Percentiles rank a stretch among this genome's conserved stretches.
Conservation (phyloP, 2,888 invertebrate genomes). For the Molorchus minor region DNA sequence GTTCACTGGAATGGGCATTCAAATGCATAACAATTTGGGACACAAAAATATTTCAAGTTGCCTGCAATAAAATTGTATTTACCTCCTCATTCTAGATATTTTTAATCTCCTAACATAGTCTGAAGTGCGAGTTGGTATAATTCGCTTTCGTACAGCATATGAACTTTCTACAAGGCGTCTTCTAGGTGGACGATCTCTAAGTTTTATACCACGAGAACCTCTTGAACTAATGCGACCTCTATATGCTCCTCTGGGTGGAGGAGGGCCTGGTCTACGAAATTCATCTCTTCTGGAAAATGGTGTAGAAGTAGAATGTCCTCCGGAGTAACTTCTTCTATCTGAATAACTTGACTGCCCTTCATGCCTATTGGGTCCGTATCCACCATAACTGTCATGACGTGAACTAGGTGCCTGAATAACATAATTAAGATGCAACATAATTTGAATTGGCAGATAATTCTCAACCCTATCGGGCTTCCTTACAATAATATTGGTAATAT, state of each 20-base stretch:
- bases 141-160: slow-evolving; percentile 67
- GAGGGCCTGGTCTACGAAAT: slow-evolving; percentile 58
- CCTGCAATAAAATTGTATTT: slow-evolving; percentile 51
- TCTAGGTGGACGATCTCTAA: slow-evolving; percentile 66
- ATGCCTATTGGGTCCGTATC: slow-evolving; percentile 63
- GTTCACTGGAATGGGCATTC: background rate
- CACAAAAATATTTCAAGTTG: slow-evolving; percentile 13
- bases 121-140: slow-evolving; percentile 54
- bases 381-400: slow-evolving; percentile 59
- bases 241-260: slow-evolving; percentile 54
- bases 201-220: slow-evolving; percentile 61
- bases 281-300: slow-evolving; percentile 57
- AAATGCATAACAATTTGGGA: too few relatives aligned
- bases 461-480: too few relatives aligned
- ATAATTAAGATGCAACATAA: slow-evolving; percentile 44
- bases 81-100: slow-evolving; percentile 63
- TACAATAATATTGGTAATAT: too few relatives aligned
- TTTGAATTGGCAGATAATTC: too few relatives aligned
- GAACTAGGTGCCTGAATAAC: slow-evolving; percentile 62
- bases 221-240: slow-evolving; percentile 61
- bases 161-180: slow-evolving; percentile 68
- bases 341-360: slow-evolving; percentile 66
- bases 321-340: slow-evolving; percentile 67
- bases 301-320: slow-evolving; percentile 55
- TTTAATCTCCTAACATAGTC: slow-evolving; percentile 61